Conservation (phyloP, 2,113 vertebrate species). For the Pteruthius melanotis region DNA sequence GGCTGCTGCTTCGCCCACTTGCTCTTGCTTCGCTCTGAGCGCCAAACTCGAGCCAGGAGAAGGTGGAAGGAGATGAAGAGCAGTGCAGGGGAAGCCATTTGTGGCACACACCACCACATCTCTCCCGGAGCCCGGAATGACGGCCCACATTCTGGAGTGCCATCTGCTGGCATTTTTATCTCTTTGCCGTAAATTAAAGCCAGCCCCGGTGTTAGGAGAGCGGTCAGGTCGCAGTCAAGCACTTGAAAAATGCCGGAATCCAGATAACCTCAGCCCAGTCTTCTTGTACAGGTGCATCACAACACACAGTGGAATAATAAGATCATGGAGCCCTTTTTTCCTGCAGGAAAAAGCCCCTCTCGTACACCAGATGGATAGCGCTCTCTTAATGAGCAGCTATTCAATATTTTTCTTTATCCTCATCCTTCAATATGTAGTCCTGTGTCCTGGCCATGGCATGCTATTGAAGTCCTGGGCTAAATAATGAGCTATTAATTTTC, state of each 20-base stretch:
- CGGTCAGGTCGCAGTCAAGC: background rate
- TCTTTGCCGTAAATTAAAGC: background rate
- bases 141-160: slow-evolving; percentile 55
- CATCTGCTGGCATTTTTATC: slow-evolving; percentile 55
- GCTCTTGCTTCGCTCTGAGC: background rate
- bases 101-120: background rate
- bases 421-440: slow-evolving; percentile 49
- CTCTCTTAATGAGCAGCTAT: slow-evolving; percentile 47
- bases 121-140: background rate
- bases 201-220: background rate
- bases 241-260: slow-evolving; percentile 30
- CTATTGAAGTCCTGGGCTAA: slow-evolving; percentile 51
- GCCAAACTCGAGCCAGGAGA: background rate
- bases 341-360: background rate
- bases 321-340: background rate
- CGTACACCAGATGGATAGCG: slow-evolving; percentile 1
- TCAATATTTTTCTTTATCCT: slow-evolving; percentile 64
- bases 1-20: background rate
- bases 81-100: slow-evolving; percentile 30
- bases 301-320: background rate
- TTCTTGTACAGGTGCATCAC: background rate
- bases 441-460: slow-evolving; percentile 9
- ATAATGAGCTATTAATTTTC: slow-evolving; percentile 68
- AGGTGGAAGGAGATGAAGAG: background rate
- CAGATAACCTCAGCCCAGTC: background rate